These are phyloP conservation scores for Pangasianodon gigas DNA, from an alignment of 2,113 vertebrate species.

Conservation along the genomic window DNA sequence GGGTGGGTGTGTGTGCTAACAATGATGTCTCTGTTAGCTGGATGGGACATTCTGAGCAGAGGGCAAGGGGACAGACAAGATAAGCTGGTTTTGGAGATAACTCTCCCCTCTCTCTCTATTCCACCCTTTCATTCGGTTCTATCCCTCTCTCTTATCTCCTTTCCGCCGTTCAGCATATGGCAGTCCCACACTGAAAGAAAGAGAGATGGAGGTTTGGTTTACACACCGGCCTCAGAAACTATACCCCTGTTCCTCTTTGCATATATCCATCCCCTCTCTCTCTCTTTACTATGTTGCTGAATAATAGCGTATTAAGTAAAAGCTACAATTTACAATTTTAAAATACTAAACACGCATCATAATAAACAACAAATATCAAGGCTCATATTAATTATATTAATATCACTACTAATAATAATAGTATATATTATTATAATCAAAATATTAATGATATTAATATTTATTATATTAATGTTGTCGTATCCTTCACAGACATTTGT, in stretches of 20 bases:
- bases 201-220: conserved; percentile 45
- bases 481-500: too few species aligned
- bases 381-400: background rate
- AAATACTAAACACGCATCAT: background rate
- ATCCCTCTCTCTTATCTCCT: conserved; percentile 42
- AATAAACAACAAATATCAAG: background rate
- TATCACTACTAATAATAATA: too few species aligned
- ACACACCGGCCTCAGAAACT: conserved; percentile 29
- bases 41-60: conserved; percentile 43
- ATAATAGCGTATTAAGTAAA: background rate
- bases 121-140: conserved; percentile 40
- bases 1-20: conserved; percentile 22
- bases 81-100: conserved; percentile 47
- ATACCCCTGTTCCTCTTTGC: conserved; percentile 28
- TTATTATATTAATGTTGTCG: too few species aligned
- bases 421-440: too few species aligned
- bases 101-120: conserved; percentile 29
- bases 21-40: conserved; percentile 52
- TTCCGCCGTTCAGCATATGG: conserved; percentile 49
- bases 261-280: conserved; percentile 14
- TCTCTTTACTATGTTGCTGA: background rate
- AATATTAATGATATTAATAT: too few species aligned
- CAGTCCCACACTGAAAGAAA: conserved; percentile 27
- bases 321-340: background rate
- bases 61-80: conserved; percentile 54